These are phyloP conservation scores for Eupithecia dodoneata DNA, from an alignment of 2,888 invertebrate species.

Conservation along the genomic window DNA sequence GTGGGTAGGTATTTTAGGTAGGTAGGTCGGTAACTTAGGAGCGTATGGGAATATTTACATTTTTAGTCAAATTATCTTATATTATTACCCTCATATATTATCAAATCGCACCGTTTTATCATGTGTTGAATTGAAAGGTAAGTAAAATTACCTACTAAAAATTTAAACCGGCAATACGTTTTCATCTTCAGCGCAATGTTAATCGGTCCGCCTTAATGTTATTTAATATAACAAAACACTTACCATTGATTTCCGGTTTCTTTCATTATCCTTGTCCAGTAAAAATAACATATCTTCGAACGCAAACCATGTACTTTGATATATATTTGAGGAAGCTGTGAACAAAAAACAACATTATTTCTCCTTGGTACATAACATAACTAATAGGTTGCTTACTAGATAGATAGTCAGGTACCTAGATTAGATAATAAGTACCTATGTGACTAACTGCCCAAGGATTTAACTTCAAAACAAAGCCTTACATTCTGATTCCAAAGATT, in stretches of 20 bases:
- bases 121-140: too few species aligned
- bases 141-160: not conserved
- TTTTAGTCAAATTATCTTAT: not conserved
- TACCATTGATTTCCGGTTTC: slow-evolving; percentile 48
- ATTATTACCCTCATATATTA: too few species aligned
- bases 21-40: not conserved
- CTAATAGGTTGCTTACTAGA: not conserved
- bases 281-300: slow-evolving; percentile 60
- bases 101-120: too few species aligned
- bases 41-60: not conserved
- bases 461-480: slow-evolving; percentile 2
- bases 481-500: slow-evolving; percentile 37
- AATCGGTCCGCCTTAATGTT: not conserved
- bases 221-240: slow-evolving; percentile 16
- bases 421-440: not conserved
- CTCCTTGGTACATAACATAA: not conserved
- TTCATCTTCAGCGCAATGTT: not conserved
- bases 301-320: slow-evolving; percentile 57
- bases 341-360: slow-evolving; percentile 20
- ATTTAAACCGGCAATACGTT: not conserved
- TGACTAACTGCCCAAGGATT: not conserved
- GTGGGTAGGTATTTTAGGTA: not conserved
- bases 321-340: slow-evolving; percentile 44
- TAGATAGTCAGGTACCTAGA: not conserved
- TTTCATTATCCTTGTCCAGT: slow-evolving; percentile 54